A percentile compares a stretch with the other conserved stretches of the same genome.
Conservation (phyloP, 2,888 invertebrate genomes). For the Alentia gelatinosa region DNA sequence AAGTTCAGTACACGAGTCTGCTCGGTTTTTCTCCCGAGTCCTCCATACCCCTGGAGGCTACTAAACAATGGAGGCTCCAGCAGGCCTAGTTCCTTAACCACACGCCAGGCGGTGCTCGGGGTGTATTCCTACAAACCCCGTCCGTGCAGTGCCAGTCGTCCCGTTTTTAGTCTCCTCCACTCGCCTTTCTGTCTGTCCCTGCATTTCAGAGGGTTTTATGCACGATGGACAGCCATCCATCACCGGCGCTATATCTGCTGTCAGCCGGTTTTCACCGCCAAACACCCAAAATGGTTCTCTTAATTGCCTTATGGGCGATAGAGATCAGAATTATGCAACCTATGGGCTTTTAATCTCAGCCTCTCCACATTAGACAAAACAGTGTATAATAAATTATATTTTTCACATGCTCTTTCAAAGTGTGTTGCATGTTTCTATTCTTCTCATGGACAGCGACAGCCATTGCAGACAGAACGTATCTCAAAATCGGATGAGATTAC, state of each 20-base stretch:
- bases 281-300: background rate
- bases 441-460: too few relatives aligned
- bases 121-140: background rate
- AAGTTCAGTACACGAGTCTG: conserved; percentile 33
- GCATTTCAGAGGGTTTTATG: background rate
- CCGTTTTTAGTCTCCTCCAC: background rate
- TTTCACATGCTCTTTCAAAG: too few relatives aligned
- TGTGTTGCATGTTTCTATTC: too few relatives aligned
- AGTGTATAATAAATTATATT: too few relatives aligned
- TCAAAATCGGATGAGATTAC: too few relatives aligned
- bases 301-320: conserved; percentile 12
- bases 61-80: conserved; percentile 31
- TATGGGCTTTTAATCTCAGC: background rate
- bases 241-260: background rate
- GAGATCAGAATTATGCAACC: background rate
- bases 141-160: background rate
- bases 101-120: background rate
- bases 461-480: too few relatives aligned
- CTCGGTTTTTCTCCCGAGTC: background rate
- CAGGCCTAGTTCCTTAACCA: background rate
- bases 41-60: conserved; percentile 24
- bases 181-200: background rate
- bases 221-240: background rate
- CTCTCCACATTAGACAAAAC: too few relatives aligned
- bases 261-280: background rate